A percentile compares a stretch with the other conserved stretches of the same genome.
These are phyloP conservation scores for Megastigmus dorsalis DNA, from an alignment of 2,888 invertebrate genomes.

Conservation along the genomic window DNA sequence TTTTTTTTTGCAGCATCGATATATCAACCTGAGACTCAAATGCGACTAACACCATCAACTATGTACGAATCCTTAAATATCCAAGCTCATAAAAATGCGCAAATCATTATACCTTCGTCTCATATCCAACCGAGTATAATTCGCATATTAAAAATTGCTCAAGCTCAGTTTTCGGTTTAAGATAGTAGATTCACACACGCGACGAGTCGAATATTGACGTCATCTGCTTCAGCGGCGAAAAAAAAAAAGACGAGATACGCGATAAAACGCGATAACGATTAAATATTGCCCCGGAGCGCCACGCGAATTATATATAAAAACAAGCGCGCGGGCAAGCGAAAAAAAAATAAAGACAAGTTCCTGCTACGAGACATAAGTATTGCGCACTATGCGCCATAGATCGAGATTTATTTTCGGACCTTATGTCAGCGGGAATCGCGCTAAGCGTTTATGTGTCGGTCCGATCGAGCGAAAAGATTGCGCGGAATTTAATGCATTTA, in stretches of 20 bases:
- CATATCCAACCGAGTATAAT: no score
- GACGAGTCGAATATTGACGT: neutral
- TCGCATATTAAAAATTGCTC: neutral
- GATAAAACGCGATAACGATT: slow-evolving; percentile 26
- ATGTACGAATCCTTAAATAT: no score
- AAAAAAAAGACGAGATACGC: no score
- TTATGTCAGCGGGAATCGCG: slow-evolving; percentile 24
- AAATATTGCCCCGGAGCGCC: neutral
- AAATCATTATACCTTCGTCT: no score
- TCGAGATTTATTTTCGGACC: slow-evolving; percentile 52
- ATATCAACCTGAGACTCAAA: no score
- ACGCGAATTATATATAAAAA: neutral
- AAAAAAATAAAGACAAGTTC: no score
- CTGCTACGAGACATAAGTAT: no score
- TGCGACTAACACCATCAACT: no score
- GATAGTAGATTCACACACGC: no score
- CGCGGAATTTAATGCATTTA: slow-evolving; percentile 39
- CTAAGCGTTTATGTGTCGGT: slow-evolving; percentile 30
- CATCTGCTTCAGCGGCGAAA: neutral
- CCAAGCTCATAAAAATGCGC: no score
- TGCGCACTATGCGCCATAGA: slow-evolving; percentile 17
- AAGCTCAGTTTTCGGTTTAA: neutral
- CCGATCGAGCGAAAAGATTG: slow-evolving; percentile 6
- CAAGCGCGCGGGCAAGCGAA: neutral
- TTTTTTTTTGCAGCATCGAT: no score